These are phyloP conservation scores for Argyra leucocephala DNA, from an alignment of 2,888 invertebrate species.

Conservation along the genomic window DNA sequence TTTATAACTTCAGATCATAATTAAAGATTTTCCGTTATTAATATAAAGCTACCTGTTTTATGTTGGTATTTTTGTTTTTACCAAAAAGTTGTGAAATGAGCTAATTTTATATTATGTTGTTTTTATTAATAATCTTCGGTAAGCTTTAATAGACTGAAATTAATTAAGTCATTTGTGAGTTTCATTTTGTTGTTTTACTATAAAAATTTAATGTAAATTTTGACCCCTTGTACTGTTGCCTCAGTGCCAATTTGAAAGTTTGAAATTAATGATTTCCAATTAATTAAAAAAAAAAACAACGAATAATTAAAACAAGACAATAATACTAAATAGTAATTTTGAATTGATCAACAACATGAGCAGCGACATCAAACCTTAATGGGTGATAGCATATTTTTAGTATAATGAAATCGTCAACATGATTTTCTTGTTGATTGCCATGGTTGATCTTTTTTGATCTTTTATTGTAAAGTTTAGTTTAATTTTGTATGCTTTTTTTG, in stretches of 20 bases:
- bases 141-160: neutral
- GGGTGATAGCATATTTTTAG: neutral
- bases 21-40: too few relatives aligned
- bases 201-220: neutral
- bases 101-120: too few relatives aligned
- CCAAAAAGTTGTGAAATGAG: too few relatives aligned
- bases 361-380: neutral
- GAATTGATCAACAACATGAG: neutral
- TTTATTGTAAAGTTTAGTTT: neutral
- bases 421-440: neutral
- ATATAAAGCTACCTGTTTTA: too few relatives aligned
- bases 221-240: neutral
- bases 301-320: neutral
- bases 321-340: too few relatives aligned
- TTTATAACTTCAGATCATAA: too few relatives aligned
- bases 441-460: slow-evolving; percentile 1
- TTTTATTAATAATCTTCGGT: too few relatives aligned
- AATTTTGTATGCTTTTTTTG: neutral
- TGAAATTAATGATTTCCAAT: neutral
- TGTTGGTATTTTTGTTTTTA: too few relatives aligned
- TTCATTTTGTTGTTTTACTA: neutral
- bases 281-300: neutral
- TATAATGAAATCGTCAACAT: neutral
- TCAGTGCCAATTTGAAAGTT: neutral
- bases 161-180: neutral